Percentiles rank a stretch among this genome's conserved stretches.
These are phyloP conservation scores for Desmophyllum pertusum DNA, from an alignment of 92 coral and sea anemone genomes.

Conservation along the genomic window DNA sequence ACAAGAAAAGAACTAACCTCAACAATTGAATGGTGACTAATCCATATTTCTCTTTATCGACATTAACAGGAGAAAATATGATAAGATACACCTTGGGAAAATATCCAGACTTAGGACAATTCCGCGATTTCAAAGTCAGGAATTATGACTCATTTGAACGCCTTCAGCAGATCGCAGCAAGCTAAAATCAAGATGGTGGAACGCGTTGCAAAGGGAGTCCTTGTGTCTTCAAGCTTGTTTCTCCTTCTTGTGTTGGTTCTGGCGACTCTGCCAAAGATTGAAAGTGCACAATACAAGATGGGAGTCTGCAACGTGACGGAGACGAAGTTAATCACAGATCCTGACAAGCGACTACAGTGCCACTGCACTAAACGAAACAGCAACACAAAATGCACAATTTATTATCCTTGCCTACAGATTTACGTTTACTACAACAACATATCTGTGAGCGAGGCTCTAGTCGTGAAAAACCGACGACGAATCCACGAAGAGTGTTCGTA, in stretches of 20 bases:
- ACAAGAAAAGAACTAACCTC: not conserved
- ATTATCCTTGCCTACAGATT: slow-evolving; percentile 67
- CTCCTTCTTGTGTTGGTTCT: slow-evolving; percentile 61
- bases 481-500: slow-evolving; percentile 65
- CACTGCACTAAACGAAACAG: slow-evolving; percentile 29
- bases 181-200: slow-evolving; percentile 5
- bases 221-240: slow-evolving; percentile 33
- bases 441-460: slow-evolving; percentile 34
- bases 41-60: not conserved
- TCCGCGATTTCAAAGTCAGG: not conserved
- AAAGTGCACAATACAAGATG: slow-evolving; percentile 42
- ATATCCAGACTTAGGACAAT: not conserved
- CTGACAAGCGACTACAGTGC: slow-evolving; percentile 48
- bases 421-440: slow-evolving; percentile 42
- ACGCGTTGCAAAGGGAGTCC: slow-evolving; percentile 13
- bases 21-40: not conserved
- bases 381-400: slow-evolving; percentile 57
- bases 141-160: slow-evolving; percentile 17
- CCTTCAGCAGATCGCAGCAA: not conserved
- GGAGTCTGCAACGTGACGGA: slow-evolving; percentile 55
- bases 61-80: not conserved
- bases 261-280: slow-evolving; percentile 59
- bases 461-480: slow-evolving; percentile 57
- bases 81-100: not conserved
- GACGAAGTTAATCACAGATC: slow-evolving; percentile 21